Evolutionary conservation across 2,113 vertebrate species (phyloP), one percentile per base, ranked within the genome.

Genomic region (Pipra filicauda): DNA sequence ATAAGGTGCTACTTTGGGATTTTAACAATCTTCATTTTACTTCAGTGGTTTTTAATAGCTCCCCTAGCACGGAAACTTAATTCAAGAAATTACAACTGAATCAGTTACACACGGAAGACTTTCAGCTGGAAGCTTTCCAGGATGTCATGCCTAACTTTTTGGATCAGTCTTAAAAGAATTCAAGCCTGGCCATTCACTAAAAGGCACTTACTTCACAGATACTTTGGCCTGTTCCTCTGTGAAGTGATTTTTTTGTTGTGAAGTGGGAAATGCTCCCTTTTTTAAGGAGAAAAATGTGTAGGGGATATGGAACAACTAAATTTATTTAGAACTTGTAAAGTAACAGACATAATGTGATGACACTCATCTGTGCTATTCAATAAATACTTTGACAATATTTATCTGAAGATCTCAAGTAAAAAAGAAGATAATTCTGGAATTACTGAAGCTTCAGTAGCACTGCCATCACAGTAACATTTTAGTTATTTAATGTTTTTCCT

Each of bases 1-100:
- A 18, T 4, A 1, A 79, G 64, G 37, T 57, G 6, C 22, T 46
- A 2, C 61, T 93, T 44, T 30, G 79, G 70, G 74, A 59, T 92
- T 95, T 94, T 88, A 44, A 22, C 79, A 61, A 4, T 79, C 70
- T 91, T 84, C 71, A 33, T 89, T 95, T 94, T 93, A 61, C 76
- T 97, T 94, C 58, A 55, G 85, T 51, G 67, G 76, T 89, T 96
- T 96, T 90, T 82, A 72, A 57, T 46, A 73, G 72, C 94, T 97
- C 69, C 76, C 30, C 52, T 58, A 83, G 81, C 74, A 85, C 31
- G 74, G 88, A 92, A 78, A 84, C 51, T 95, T 76, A 59, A 6
- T 70, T 76, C 31, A 51, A 39, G 62, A 66, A 51, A 44, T 74
- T 37, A 35, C 39, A 39, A 26, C 23, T 80, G 80, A 64, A 93